These are phyloP conservation scores for Hirtodrosophila confusa DNA, from an alignment of 2,888 invertebrate genomes.

Conservation along the genomic window DNA sequence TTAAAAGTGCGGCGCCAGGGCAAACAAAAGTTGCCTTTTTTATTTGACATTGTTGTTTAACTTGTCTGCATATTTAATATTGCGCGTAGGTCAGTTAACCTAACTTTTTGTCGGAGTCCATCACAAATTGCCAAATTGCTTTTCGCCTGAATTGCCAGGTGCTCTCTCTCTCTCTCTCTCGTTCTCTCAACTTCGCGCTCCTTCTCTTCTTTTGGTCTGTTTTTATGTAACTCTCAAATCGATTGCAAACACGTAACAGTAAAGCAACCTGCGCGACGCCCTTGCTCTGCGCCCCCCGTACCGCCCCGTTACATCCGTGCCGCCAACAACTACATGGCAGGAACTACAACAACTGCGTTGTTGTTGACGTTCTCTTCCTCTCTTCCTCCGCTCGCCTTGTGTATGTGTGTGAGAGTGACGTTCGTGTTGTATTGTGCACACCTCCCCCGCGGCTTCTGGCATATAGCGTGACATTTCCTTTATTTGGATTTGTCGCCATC, in stretches of 20 bases:
- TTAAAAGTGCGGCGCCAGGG: slow-evolving; percentile 39
- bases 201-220: slow-evolving; percentile 35
- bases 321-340: slow-evolving; percentile 40
- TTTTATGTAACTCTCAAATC: slow-evolving; percentile 80
- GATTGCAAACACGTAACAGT: slow-evolving; percentile 80
- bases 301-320: slow-evolving; percentile 18
- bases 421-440: slow-evolving; percentile 29
- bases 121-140: slow-evolving; percentile 59
- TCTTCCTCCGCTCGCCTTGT: background rate
- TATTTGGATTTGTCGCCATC: slow-evolving; percentile 68
- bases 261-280: slow-evolving; percentile 57
- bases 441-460: slow-evolving; percentile 42
- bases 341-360: slow-evolving; percentile 43
- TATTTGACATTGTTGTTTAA: slow-evolving; percentile 66
- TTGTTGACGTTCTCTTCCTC: slow-evolving; percentile 53
- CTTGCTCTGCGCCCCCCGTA: background rate
- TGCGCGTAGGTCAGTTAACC: slow-evolving; percentile 72
- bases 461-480: slow-evolving; percentile 77
- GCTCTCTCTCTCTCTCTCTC: background rate
- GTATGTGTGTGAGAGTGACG: slow-evolving; percentile 36
- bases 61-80: slow-evolving; percentile 71
- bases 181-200: background rate
- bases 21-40: slow-evolving; percentile 36
- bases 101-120: slow-evolving; percentile 38
- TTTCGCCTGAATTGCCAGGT: slow-evolving; percentile 6